These are phyloP conservation scores for Actias luna DNA, from an alignment of 2,888 invertebrate genomes.

Conservation along the genomic window DNA sequence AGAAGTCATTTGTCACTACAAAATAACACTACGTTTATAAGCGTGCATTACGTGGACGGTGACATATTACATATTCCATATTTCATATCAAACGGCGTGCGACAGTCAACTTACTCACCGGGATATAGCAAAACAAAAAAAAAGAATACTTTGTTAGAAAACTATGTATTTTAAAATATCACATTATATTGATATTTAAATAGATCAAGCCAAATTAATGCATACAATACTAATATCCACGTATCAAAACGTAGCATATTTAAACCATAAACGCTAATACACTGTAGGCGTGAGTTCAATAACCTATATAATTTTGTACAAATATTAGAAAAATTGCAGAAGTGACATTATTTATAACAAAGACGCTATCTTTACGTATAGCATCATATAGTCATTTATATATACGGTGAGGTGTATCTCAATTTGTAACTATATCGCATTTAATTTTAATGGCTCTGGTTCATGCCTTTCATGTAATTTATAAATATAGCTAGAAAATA, in stretches of 20 bases:
- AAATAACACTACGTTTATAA: too few species aligned
- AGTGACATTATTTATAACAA: neutral
- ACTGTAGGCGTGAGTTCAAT: slow-evolving; percentile 25
- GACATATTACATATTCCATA: too few species aligned
- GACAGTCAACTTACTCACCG: too few species aligned
- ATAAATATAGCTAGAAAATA: neutral
- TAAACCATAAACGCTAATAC: slow-evolving; percentile 11
- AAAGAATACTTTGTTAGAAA: too few species aligned
- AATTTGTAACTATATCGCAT: too few species aligned
- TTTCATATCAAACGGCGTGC: too few species aligned
- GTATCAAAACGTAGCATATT: neutral
- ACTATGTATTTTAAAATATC: neutral
- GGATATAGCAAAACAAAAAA: too few species aligned
- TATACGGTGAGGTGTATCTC: too few species aligned
- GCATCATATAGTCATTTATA: too few species aligned
- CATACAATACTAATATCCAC: neutral
- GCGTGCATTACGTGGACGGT: too few species aligned
- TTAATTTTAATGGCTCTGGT: neutral
- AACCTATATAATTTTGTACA: slow-evolving; percentile 14
- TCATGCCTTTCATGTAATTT: neutral
- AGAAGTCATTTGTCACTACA: too few species aligned
- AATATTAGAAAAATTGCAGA: slow-evolving; percentile 10
- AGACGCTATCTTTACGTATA: neutral
- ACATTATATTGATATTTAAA: neutral
- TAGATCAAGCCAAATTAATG: neutral